phyloP scores from a whole-genome alignment of 1,140 invertebrate species.

The Temnothorax longispinosus region DNA sequence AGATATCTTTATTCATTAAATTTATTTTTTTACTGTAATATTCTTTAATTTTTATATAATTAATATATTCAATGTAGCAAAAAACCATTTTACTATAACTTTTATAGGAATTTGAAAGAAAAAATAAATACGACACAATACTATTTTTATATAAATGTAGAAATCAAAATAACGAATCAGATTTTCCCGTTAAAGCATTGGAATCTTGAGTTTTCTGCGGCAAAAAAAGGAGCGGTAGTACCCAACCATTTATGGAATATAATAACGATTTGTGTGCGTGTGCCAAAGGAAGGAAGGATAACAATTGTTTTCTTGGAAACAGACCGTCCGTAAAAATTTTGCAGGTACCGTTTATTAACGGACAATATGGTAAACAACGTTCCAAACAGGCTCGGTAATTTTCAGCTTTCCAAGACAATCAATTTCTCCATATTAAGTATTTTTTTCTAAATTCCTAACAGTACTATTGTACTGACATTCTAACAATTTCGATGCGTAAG shows the following conservation, averaged over 20 bases:
- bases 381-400: slow-evolving; percentile 8
- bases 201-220: background rate
- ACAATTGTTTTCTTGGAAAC: slow-evolving; percentile 9
- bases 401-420: slow-evolving; percentile 21
- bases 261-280: slow-evolving; percentile 17
- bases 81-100: background rate
- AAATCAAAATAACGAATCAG: background rate
- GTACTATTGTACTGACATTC: background rate
- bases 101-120: background rate
- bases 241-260: background rate
- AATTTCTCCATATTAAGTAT: slow-evolving; percentile 9
- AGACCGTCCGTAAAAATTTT: slow-evolving; percentile 9
- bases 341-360: slow-evolving; percentile 25
- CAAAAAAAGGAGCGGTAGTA: background rate
- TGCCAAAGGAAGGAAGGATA: background rate
- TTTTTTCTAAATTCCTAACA: slow-evolving; percentile 41
- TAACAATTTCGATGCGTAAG: background rate
- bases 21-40: background rate
- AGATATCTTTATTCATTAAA: background rate
- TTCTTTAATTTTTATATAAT: background rate
- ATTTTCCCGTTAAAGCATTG: background rate
- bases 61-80: background rate
- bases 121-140: background rate
- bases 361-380: slow-evolving; percentile 31
- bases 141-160: background rate